Evolutionary conservation across 2,113 vertebrate genomes (phyloP).

Genomic region (Lampris incognitus): DNA sequence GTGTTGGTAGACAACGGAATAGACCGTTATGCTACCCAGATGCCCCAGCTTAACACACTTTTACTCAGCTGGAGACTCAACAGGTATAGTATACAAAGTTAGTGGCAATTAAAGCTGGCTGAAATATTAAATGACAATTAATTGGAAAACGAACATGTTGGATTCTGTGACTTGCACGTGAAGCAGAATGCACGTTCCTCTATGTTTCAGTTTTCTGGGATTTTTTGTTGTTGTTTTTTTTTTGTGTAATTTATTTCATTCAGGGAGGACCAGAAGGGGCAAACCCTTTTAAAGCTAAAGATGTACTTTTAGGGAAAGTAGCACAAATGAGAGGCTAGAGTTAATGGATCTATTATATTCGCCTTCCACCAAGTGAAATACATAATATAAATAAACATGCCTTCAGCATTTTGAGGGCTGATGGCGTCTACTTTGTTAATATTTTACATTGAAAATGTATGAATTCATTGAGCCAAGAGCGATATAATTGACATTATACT

Average conservation of each 20-base stretch:
- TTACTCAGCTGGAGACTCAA: slow-evolving; percentile 19
- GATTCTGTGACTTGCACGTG: neutral
- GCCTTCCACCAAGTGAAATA: slow-evolving; percentile 47
- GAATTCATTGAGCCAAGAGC: slow-evolving; percentile 49
- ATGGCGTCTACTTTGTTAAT: slow-evolving; percentile 64
- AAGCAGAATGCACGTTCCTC: slow-evolving; percentile 10
- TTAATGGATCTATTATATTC: slow-evolving; percentile 49
- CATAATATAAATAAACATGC: slow-evolving; percentile 49
- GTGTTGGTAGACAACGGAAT: no score
- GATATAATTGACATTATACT: no score
- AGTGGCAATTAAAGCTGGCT: slow-evolving; percentile 12
- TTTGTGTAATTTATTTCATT: slow-evolving; percentile 49
- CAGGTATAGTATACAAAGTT: slow-evolving; percentile 43
- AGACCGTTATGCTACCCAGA: no score
- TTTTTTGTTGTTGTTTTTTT: no score
- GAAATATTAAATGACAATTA: neutral
- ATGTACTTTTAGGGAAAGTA: slow-evolving; percentile 38
- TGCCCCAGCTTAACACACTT: neutral
- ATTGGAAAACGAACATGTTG: neutral
- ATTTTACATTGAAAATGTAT: slow-evolving; percentile 46
- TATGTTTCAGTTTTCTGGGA: slow-evolving; percentile 1
- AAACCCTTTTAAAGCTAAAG: slow-evolving; percentile 44
- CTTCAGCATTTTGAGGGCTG: slow-evolving; percentile 41
- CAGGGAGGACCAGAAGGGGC: slow-evolving; percentile 36
- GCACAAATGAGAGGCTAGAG: slow-evolving; percentile 68